These are phyloP conservation scores for Amiota minor DNA, from an alignment of 2,888 invertebrate genomes.

Conservation along the genomic window DNA sequence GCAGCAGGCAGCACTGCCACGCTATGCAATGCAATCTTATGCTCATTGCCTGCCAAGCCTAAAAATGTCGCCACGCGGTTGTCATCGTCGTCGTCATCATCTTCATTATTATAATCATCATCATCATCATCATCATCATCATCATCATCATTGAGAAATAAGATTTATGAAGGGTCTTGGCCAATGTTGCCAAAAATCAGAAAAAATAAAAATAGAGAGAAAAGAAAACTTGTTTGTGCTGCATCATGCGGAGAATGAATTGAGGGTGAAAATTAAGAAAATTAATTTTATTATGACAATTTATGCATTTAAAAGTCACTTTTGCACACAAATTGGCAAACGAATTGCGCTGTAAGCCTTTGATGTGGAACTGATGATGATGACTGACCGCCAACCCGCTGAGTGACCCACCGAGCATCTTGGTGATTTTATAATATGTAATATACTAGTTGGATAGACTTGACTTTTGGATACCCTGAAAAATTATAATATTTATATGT, in stretches of 20 bases:
- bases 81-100: constrained; percentile 22
- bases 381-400: constrained; percentile 6
- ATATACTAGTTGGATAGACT: not conserved
- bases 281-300: constrained; percentile 36
- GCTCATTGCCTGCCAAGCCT: not conserved
- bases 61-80: constrained; percentile 3
- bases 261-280: constrained; percentile 29
- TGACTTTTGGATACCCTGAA: no score
- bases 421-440: not conserved
- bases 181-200: constrained; percentile 38
- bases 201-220: not conserved
- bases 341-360: not conserved
- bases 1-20: constrained; percentile 31
- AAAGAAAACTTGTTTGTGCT: constrained; percentile 5
- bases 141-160: constrained; percentile 22
- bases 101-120: not conserved
- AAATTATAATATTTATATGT: no score
- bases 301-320: constrained; percentile 31
- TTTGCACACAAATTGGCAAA: constrained; percentile 20
- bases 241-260: not conserved
- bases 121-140: not conserved
- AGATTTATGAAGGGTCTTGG: constrained; percentile 39
- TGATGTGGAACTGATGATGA: constrained; percentile 3
- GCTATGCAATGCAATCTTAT: not conserved
- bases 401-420: not conserved